A percentile compares a stretch with the other conserved stretches of the same genome.
Conservation (phyloP, 2,888 invertebrate genomes). For the Onthophagus sagittarius region DNA sequence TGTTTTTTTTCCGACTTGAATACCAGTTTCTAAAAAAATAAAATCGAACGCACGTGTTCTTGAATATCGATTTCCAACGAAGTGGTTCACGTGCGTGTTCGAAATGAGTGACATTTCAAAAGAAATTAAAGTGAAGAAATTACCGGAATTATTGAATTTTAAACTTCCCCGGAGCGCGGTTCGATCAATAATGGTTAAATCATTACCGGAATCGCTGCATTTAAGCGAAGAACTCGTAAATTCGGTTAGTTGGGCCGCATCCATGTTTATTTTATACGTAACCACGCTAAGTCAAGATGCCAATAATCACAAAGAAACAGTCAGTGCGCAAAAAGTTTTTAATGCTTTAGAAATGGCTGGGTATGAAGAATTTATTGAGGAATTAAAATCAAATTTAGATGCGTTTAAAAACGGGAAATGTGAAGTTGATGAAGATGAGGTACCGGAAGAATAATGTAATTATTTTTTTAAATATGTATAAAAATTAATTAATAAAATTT, state of each 20-base stretch:
- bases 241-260: neutral
- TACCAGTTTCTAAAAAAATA: neutral
- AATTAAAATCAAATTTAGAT: neutral
- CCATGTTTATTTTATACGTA: neutral
- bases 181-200: neutral
- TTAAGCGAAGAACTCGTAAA: neutral
- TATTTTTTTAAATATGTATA: neutral
- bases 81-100: neutral
- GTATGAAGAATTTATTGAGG: neutral
- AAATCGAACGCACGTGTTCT: neutral
- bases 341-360: neutral
- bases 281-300: neutral
- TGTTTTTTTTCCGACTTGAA: neutral
- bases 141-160: no score
- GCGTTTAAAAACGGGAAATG: neutral
- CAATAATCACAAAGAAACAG: neutral
- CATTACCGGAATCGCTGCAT: neutral
- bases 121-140: neutral
- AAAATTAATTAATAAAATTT: no score
- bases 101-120: neutral
- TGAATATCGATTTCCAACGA: neutral
- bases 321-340: neutral
- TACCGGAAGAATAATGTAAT: neutral
- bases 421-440: neutral
- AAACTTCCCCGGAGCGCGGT: neutral